Evolutionary conservation across 2,797 vertebrate species (phyloP).

Genomic region (Gambusia yucatana): DNA sequence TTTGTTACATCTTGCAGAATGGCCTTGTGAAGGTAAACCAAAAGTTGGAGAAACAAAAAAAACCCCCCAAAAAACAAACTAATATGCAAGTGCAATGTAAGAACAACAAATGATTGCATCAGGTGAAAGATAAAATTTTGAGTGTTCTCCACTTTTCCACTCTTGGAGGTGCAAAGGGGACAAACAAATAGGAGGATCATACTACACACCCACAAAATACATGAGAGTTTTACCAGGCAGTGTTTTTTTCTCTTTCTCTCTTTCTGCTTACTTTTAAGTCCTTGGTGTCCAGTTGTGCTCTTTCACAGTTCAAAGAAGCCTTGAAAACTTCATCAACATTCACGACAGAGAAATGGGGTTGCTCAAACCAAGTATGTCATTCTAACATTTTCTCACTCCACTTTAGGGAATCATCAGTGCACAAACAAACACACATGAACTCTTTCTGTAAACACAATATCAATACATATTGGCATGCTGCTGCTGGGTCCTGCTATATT

Average conservation of each 20-base stretch:
- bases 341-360: slow-evolving; percentile 51
- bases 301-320: slow-evolving; percentile 51
- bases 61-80: slow-evolving; percentile 2
- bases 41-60: neutral
- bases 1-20: slow-evolving; percentile 43
- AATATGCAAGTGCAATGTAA: slow-evolving; percentile 15
- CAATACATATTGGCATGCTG: slow-evolving; percentile 71
- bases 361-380: slow-evolving; percentile 60
- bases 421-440: slow-evolving; percentile 54
- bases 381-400: slow-evolving; percentile 49
- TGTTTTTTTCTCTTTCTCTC: slow-evolving; percentile 43
- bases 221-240: slow-evolving; percentile 4
- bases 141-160: slow-evolving; percentile 30
- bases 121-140: slow-evolving; percentile 34
- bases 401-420: slow-evolving; percentile 30
- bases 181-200: slow-evolving; percentile 4
- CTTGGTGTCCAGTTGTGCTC: slow-evolving; percentile 36
- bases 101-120: slow-evolving; percentile 63
- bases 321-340: slow-evolving; percentile 58
- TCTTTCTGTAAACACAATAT: slow-evolving; percentile 72
- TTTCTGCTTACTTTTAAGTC: slow-evolving; percentile 66
- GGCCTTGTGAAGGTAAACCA: slow-evolving; percentile 35
- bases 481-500: slow-evolving; percentile 70
- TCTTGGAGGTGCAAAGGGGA: neutral
- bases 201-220: slow-evolving; percentile 30